Evolutionary conservation across 64 coral and sea anemone genomes (phyloP).

Genomic region (Stichodactyla mertensii): DNA sequence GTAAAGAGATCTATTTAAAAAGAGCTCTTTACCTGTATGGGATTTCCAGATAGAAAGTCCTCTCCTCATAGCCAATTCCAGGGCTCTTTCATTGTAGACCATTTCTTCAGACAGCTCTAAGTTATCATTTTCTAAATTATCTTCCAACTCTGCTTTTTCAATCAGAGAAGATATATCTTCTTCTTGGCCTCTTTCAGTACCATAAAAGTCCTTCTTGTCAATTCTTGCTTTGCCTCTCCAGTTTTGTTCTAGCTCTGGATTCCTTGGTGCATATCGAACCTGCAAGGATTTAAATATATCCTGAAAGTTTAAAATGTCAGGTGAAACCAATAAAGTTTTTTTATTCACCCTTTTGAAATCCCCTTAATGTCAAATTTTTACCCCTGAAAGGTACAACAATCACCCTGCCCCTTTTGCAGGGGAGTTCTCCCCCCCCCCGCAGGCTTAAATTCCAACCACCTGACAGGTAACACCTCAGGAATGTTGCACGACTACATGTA

Average conservation of each 20-base stretch:
- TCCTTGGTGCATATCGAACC: slow-evolving; percentile 57
- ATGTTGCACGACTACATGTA: too few relatives aligned
- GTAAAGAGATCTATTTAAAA: too few relatives aligned
- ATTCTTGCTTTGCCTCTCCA: slow-evolving; percentile 69
- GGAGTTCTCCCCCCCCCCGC: too few relatives aligned
- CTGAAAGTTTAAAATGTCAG: too few relatives aligned
- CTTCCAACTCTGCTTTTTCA: slow-evolving; percentile 30
- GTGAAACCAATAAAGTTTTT: too few relatives aligned
- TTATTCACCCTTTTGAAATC: too few relatives aligned
- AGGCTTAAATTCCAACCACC: too few relatives aligned
- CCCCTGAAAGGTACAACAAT: too few relatives aligned
- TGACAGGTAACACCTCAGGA: too few relatives aligned
- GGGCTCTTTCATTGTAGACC: slow-evolving; percentile 56
- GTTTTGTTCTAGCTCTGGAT: slow-evolving; percentile 67
- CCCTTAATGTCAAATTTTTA: too few relatives aligned
- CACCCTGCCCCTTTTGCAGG: too few relatives aligned
- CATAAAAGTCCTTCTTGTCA: slow-evolving; percentile 35
- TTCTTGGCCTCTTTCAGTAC: slow-evolving; percentile 2
- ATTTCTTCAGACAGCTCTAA: slow-evolving; percentile 8
- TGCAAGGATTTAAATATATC: neutral
- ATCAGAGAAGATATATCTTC: slow-evolving; percentile 45
- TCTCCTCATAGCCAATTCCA: slow-evolving; percentile 79
- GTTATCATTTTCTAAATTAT: slow-evolving; percentile 35
- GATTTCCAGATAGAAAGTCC: slow-evolving; percentile 96
- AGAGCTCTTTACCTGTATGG: slow-evolving; percentile 49